These are phyloP conservation scores for Cettia cetti DNA, from an alignment of 2,113 vertebrate species.

Conservation along the genomic window DNA sequence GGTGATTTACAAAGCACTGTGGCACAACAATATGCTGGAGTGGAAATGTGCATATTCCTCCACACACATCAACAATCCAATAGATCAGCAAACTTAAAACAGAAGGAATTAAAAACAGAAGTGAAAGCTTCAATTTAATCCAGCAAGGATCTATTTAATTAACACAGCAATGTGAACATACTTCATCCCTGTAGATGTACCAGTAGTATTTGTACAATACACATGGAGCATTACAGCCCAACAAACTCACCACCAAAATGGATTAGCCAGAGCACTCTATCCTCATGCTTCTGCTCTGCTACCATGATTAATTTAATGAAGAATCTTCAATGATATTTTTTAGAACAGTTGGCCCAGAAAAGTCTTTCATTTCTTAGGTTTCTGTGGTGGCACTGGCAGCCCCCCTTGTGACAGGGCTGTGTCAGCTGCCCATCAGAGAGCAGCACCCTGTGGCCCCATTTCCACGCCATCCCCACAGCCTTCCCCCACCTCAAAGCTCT, in stretches of 20 bases:
- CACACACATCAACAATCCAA: slow-evolving; percentile 22
- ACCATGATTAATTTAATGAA: neutral
- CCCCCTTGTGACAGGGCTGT: neutral
- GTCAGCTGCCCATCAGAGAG: accelerated
- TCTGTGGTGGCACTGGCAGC: neutral
- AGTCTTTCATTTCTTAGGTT: neutral
- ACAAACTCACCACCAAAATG: neutral
- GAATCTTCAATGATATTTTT: neutral
- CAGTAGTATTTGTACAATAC: neutral
- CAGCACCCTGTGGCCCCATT: neutral
- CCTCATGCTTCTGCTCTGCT: neutral
- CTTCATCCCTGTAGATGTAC: neutral
- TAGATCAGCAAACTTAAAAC: neutral
- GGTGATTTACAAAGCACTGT: slow-evolving; percentile 26
- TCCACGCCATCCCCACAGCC: neutral
- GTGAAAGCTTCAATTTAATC: neutral
- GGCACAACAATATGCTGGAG: slow-evolving; percentile 15
- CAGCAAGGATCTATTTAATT: neutral
- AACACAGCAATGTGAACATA: neutral
- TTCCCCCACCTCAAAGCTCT: neutral
- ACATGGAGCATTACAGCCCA: neutral
- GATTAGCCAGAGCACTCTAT: neutral
- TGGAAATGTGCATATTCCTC: slow-evolving; percentile 25
- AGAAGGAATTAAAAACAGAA: slow-evolving; percentile 8
- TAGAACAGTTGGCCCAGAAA: neutral